Base-by-base conservation (phyloP, 2,113 vertebrate genomes). In the Peromyscus californicus region DNA sequence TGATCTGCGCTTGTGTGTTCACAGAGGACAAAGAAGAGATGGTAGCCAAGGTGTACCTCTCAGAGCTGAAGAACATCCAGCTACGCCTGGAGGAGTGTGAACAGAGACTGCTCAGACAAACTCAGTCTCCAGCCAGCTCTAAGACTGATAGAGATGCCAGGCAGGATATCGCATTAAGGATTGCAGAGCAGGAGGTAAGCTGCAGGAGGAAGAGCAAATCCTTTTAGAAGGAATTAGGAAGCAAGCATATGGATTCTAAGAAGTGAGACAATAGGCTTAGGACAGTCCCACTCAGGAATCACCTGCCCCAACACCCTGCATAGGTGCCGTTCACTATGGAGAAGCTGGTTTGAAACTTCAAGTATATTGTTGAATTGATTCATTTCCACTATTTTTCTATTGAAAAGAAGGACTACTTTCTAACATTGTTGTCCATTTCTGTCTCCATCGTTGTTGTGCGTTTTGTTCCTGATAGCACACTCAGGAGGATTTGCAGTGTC, bases 1-100 rank as follows among this genome's bases (percentile, higher is more conserved):
- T 89, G 91, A 67, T 92, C 85, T 95, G 0, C 93, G 17, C 89
- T 98, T 97, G 12, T 96, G 24, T 11, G 67, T 91, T 59, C 93
- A 48, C 98, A 99, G 99, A 99, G 97, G 99, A 99, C 98, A 99
- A 99, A 98, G 99, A 99, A 7, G 99, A 99, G 98, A 99, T 99
- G 0, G 91, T 99, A 0, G 99, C 99, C 93, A 99, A 98, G 84
- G 99, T 98, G 0, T 99, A 99, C 61, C 99, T 99, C 95, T 99
- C 99, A 0, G 99, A 99, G 98, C 99, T 99, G 88, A 99, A 99
- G 98, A 99, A 99, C 93, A 99, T 99, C 97, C 98, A 97, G 3
- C 98, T 99, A 36, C 98, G 94, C 89, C 98, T 99, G 72, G 99
- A 99, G 2, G 99, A 99, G n/a, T 98, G 99, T 2, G 99, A 99